Evolutionary conservation across 2,888 invertebrate species (phyloP).

Genomic region (Tridacna gigas): DNA sequence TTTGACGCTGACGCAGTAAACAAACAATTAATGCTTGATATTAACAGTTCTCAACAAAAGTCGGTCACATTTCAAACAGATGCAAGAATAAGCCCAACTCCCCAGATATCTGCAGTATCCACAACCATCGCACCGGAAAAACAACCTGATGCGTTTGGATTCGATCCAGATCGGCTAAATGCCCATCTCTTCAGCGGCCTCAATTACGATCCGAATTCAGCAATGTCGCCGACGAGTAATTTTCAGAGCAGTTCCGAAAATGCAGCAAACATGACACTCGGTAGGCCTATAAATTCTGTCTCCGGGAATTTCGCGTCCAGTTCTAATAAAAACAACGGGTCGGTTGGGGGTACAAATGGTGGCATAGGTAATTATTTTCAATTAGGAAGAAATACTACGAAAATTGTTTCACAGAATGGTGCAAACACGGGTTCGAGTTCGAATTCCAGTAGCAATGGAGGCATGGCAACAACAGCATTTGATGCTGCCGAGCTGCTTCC

Average conservation of each 20-base stretch:
- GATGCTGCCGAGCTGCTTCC: neutral
- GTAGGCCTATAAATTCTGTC: neutral
- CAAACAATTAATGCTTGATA: slow-evolving; percentile 34
- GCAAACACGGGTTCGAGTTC: neutral
- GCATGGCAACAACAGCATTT: neutral
- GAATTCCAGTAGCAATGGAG: neutral
- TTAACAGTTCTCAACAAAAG: slow-evolving; percentile 19
- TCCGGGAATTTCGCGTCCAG: neutral
- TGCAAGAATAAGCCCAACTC: neutral
- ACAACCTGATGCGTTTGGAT: slow-evolving; percentile 26
- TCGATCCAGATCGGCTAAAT: slow-evolving; percentile 50
- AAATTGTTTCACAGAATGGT: neutral
- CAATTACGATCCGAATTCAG: slow-evolving; percentile 50
- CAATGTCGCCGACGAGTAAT: slow-evolving; percentile 13
- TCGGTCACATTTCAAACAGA: too few relatives aligned
- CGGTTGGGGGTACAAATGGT: neutral
- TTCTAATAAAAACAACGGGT: neutral
- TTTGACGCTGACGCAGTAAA: slow-evolving; percentile 52
- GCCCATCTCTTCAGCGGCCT: slow-evolving; percentile 43
- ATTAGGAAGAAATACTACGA: neutral
- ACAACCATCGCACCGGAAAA: neutral
- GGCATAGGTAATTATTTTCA: neutral
- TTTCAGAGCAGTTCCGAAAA: neutral
- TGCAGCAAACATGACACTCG: neutral
- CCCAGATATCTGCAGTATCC: neutral